Base-by-base conservation (phyloP, 1,140 invertebrate species). In the Lepidurus couesii region DNA sequence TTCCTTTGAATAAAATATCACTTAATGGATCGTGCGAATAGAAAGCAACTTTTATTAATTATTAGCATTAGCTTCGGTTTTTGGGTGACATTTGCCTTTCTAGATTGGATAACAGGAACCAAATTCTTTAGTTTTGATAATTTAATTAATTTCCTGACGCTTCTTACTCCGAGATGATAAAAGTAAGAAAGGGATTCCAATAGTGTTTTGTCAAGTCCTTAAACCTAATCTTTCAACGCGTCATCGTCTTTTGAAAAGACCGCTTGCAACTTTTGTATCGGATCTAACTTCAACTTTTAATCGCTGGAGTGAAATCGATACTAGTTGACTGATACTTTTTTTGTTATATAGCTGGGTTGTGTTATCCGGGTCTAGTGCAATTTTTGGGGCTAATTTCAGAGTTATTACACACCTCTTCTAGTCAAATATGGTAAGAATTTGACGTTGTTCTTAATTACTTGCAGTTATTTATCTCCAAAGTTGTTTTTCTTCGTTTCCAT, bases 381-480 rank as follows among this genome's bases (percentile, higher is more conserved):
- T 65, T 65, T 65, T 16, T 9, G 53, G 53, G 53, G 53, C 21
- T 65, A 21, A 65, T 11, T 65, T 65, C 53, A n/a, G 53, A n/a
- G 13, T 65, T 65, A 21, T 21, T 65, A 7, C 53, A 7, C 16
- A 65, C 16, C 21, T 11, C 21, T 65, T 65, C 53, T 65, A 65
- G 53, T 65, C 53, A 65, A 65, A 65, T 65, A 65, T 65, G 53
- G 53, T 65, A 65, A 65, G 53, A 65, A 65, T 65, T 34, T n/a
- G n/a, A 9, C 1, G 21, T 6, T 16, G 21, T 9, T 65, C 16
- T 7, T 65, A 16, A 16, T 21, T 65, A 7, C 13, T 65, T 65
- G 21, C 21, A 21, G 21, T 16, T 21, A 11, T 65, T 65, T 7
- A 21, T 11, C 7, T 65, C 0, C 21, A 21, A n/a, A 65, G 16